Conservation (phyloP, 1,140 invertebrate genomes). For the Drosophila pseudoobscura region DNA sequence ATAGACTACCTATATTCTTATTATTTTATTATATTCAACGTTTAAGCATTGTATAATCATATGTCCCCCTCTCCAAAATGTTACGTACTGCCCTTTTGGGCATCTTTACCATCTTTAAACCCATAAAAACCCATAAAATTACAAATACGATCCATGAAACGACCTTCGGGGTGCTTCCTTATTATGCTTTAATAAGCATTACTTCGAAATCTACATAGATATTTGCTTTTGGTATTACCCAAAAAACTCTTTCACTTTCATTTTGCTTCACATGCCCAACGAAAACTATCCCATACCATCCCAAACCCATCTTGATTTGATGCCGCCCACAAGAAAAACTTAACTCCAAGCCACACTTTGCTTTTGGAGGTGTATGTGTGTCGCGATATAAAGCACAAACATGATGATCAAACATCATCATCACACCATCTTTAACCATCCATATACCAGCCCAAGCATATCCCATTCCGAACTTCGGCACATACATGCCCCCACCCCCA, state of each 20-base stretch:
- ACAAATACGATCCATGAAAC: conserved; percentile 21
- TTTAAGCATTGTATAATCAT: too few relatives aligned
- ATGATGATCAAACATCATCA: conserved; percentile 46
- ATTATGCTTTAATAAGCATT: conserved; percentile 46
- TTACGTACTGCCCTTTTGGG: too few relatives aligned
- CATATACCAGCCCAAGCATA: conserved; percentile 9
- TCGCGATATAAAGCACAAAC: conserved; percentile 18
- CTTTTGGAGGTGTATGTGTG: conserved; percentile 3
- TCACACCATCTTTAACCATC: conserved; percentile 19
- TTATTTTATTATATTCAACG: too few relatives aligned
- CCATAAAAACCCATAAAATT: neutral
- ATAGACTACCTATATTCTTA: too few relatives aligned
- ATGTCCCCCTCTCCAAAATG: too few relatives aligned
- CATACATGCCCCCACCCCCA: conserved; percentile 9
- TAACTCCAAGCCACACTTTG: conserved; percentile 2
- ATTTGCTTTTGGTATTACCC: conserved; percentile 3
- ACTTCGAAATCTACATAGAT: conserved; percentile 11
- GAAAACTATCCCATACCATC: conserved; percentile 26
- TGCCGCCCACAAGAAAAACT: conserved; percentile 43
- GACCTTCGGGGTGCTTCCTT: conserved; percentile 40
- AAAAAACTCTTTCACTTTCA: conserved; percentile 52
- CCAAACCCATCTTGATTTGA: conserved; percentile 22
- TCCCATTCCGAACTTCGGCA: conserved; percentile 3
- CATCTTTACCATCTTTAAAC: too few relatives aligned
- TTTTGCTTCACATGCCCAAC: conserved; percentile 8